These are phyloP conservation scores for Diplosoma virens DNA, from an alignment of 23 tunicate species.

Conservation along the genomic window DNA sequence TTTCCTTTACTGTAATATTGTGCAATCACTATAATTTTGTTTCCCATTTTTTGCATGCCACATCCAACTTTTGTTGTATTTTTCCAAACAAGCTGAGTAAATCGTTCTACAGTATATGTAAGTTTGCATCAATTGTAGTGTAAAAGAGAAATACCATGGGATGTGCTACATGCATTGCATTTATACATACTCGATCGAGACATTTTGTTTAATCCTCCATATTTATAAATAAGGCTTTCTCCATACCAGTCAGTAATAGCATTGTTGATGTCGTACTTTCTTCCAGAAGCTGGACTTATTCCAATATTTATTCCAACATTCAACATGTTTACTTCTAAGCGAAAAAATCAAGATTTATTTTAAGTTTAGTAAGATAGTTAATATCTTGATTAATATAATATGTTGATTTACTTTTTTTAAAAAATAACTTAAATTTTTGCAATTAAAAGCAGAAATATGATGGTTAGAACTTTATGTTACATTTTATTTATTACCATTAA, in stretches of 20 bases:
- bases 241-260: slow-evolving; percentile 37
- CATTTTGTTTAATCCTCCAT: not conserved
- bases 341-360: too few species aligned
- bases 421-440: too few species aligned
- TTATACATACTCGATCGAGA: not conserved
- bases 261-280: slow-evolving; percentile 3
- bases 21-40: slow-evolving; percentile 3
- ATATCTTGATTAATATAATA: too few species aligned
- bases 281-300: not conserved
- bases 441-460: too few species aligned
- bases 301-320: slow-evolving; percentile 27
- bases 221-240: slow-evolving; percentile 10
- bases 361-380: too few species aligned
- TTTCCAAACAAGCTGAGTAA: slow-evolving; percentile 7
- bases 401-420: too few species aligned
- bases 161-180: not conserved
- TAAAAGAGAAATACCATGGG: not conserved
- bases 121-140: too few species aligned
- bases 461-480: too few species aligned
- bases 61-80: slow-evolving; percentile 11
- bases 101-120: slow-evolving; percentile 18
- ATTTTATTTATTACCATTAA: too few species aligned
- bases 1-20: slow-evolving; percentile 3
- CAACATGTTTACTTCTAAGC: too few species aligned
- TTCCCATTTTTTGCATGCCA: slow-evolving; percentile 9